These are phyloP conservation scores for Vanacampus margaritifer DNA, from an alignment of 2,113 vertebrate species.

Conservation along the genomic window DNA sequence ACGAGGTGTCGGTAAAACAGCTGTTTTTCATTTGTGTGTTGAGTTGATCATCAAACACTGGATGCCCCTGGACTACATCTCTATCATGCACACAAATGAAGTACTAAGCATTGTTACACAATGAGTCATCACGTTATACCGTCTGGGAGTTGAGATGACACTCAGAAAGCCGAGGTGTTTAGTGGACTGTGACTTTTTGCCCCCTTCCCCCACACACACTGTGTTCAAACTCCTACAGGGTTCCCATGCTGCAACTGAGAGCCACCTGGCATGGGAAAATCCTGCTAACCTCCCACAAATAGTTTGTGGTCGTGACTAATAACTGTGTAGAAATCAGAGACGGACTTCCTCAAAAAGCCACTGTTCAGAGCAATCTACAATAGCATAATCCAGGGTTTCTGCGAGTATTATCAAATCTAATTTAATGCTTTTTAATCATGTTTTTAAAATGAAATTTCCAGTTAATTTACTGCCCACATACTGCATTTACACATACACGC, in stretches of 20 bases:
- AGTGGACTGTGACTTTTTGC: constrained; percentile 6
- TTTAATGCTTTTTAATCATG: too few species aligned
- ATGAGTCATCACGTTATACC: constrained; percentile 16
- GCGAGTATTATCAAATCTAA: too few species aligned
- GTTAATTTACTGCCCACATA: too few species aligned
- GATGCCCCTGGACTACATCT: constrained; percentile 5
- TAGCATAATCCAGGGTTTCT: background rate
- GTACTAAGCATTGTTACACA: background rate
- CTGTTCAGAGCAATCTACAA: background rate
- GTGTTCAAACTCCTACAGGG: constrained; percentile 18
- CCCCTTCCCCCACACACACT: constrained; percentile 13
- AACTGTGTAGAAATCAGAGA: constrained; percentile 25
- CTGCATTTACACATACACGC: too few species aligned
- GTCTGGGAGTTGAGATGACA: constrained; percentile 11
- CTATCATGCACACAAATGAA: background rate
- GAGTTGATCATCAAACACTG: constrained; percentile 9
- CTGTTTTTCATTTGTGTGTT: constrained; percentile 18
- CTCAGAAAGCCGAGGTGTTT: constrained; percentile 7
- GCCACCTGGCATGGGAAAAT: constrained; percentile 45
- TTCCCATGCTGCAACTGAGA: constrained; percentile 21
- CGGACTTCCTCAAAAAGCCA: constrained; percentile 12
- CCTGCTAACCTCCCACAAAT: constrained; percentile 16
- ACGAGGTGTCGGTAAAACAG: constrained; percentile 9
- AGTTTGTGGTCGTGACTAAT: constrained; percentile 16
- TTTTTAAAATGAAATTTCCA: too few species aligned